These are phyloP conservation scores for Perca flavescens DNA, from an alignment of 2,113 vertebrate genomes.

Conservation along the genomic window DNA sequence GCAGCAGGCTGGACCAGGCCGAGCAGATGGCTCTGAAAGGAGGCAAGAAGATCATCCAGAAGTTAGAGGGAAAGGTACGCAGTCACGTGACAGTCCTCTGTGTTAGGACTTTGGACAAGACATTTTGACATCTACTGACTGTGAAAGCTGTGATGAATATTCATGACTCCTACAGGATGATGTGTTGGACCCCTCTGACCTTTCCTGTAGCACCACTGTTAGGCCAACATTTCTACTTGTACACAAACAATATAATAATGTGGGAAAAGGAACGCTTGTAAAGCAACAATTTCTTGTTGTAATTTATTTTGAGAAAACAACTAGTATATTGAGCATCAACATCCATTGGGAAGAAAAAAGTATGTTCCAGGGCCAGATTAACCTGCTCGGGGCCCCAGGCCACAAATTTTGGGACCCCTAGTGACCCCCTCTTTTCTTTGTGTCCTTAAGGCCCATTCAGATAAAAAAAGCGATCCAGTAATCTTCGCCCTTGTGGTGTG, in stretches of 20 bases:
- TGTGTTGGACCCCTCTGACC: neutral
- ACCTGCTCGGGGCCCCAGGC: neutral
- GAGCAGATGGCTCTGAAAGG: slow-evolving; percentile 86
- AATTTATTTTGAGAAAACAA: neutral
- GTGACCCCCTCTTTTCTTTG: neutral
- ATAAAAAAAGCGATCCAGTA: no score
- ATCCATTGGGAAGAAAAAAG: neutral
- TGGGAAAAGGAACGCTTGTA: neutral
- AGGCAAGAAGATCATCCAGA: slow-evolving; percentile 88
- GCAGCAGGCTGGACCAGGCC: slow-evolving; percentile 82
- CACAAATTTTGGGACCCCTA: neutral
- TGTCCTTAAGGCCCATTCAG: no score
- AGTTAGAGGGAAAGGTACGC: slow-evolving; percentile 84
- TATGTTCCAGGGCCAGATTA: neutral
- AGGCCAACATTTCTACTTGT: neutral
- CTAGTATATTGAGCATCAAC: neutral
- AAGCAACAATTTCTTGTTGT: no score
- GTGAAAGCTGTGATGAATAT: neutral
- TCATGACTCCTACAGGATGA: neutral
- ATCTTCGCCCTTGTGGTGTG: no score
- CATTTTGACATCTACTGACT: neutral
- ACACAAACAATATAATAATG: neutral
- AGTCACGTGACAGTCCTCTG: no score
- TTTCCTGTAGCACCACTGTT: neutral
- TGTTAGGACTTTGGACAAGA: neutral